Conservation (phyloP, 2,888 invertebrate genomes). For the Spilarctia lutea region DNA sequence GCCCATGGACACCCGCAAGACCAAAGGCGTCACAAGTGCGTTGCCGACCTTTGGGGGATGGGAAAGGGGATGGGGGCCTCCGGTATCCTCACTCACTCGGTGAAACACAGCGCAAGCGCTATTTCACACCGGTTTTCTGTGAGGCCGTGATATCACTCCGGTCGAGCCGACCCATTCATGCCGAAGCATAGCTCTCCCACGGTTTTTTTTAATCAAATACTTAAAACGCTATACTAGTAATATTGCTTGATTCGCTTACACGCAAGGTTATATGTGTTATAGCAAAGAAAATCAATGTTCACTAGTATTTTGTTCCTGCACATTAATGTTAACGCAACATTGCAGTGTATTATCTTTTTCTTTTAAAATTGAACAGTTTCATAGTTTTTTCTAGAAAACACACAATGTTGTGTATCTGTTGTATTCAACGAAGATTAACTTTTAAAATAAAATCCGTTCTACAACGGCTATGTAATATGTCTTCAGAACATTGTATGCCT, state of each 20-base stretch:
- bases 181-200: too few relatives aligned
- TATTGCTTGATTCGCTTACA: conserved; percentile 43
- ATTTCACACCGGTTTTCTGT: too few relatives aligned
- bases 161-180: too few relatives aligned
- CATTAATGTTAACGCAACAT: conserved; percentile 54
- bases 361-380: neutral
- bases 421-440: conserved; percentile 14
- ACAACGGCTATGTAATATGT: conserved; percentile 11
- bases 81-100: too few relatives aligned
- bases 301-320: conserved; percentile 52
- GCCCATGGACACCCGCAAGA: too few relatives aligned
- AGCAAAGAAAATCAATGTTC: conserved; percentile 29
- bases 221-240: conserved; percentile 64
- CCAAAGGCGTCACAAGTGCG: too few relatives aligned
- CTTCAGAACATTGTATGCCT: neutral
- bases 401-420: neutral
- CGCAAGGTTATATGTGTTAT: conserved; percentile 28
- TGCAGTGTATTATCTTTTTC: conserved; percentile 30
- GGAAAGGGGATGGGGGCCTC: too few relatives aligned
- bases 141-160: too few relatives aligned
- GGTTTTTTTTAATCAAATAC: too few relatives aligned
- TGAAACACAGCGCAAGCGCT: too few relatives aligned
- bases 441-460: conserved; percentile 21
- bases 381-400: conserved; percentile 25
- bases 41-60: too few relatives aligned